Evolutionary conservation across 2,888 invertebrate genomes (phyloP), one percentile per base, ranked within the genome.

Genomic region (Stomorhina lunata): DNA sequence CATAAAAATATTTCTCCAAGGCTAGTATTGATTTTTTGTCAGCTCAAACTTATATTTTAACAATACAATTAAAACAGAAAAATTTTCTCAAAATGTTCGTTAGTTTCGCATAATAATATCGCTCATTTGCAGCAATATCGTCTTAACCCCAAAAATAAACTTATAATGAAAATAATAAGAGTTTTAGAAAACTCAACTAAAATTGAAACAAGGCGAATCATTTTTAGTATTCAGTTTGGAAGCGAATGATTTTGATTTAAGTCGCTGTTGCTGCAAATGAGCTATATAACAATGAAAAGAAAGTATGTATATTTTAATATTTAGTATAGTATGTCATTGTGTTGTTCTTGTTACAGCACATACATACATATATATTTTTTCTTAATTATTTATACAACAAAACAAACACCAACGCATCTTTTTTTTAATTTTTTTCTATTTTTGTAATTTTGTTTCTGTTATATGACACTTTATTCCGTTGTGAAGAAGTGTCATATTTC

Each of bases 401-500:
- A 20, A 37, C n/a, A 29, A 59, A 66, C 76, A 29, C 76, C 66
- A 57, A 78, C 69, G 43, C 59, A 63, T 32, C 4, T 68, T 59
- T 32, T 37, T 4, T 22, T 2, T 7, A 15, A 1, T 17, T 43
- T 29, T 43, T 57, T 37, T 34, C 17, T 57, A 12, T 34, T 12
- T n/a, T 22, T 1, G n/a, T n/a, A n/a, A n/a, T n/a, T n/a, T n/a
- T n/a, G n/a, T 59, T 40, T 32, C 53, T 55, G 53, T 48, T 48
- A 72, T 72, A 48, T 29, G 71, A 72, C 34, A 65, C 65, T 63
- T 78, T 5, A 29, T 34, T 72, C 22, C n/a, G 20, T 27, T 50
- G 29, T 15, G 27, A 66, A 57, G 27, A n/a, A 63, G 80, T 80
- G 55, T 76, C 80, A 65, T 57, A 75, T 80, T 75, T 68, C 75